A percentile compares a stretch with the other conserved stretches of the same genome.
These are phyloP conservation scores for Heterocephalus glaber DNA, from an alignment of 2,113 vertebrate species.

Conservation along the genomic window DNA sequence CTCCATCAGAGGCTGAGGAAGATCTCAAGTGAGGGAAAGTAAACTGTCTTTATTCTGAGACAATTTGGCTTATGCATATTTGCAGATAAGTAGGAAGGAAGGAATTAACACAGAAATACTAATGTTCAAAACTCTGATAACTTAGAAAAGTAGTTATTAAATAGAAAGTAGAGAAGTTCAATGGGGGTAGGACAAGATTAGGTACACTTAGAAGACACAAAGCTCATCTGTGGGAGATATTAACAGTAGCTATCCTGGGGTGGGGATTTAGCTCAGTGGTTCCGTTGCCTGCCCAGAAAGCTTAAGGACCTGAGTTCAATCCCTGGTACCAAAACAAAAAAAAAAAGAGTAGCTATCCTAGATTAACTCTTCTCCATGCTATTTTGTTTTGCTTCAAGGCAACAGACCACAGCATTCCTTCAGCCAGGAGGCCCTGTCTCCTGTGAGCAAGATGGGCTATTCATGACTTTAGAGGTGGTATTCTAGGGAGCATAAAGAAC, in stretches of 20 bases:
- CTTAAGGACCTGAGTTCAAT: no score
- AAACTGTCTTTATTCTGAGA: constrained; percentile 19
- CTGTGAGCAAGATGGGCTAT: neutral
- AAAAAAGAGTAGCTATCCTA: neutral
- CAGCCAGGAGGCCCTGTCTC: neutral
- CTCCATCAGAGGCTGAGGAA: neutral
- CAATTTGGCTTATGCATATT: neutral
- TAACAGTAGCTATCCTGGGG: neutral
- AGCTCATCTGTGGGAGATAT: neutral
- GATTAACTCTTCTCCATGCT: neutral
- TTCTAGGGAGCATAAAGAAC: neutral
- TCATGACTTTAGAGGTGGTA: neutral
- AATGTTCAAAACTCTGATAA: neutral
- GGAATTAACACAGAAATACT: constrained; percentile 12
- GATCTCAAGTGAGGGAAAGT: neutral
- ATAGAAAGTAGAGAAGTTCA: constrained; percentile 4
- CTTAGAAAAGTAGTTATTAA: neutral
- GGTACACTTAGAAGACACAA: neutral
- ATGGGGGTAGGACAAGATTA: neutral
- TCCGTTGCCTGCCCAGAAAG: no score
- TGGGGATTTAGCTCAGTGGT: no score
- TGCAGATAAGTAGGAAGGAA: neutral
- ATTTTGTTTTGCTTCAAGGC: neutral
- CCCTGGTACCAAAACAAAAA: no score
- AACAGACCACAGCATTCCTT: neutral